Evolutionary conservation across 2,113 vertebrate genomes (phyloP).

Genomic region (Meleagris gallopavo): DNA sequence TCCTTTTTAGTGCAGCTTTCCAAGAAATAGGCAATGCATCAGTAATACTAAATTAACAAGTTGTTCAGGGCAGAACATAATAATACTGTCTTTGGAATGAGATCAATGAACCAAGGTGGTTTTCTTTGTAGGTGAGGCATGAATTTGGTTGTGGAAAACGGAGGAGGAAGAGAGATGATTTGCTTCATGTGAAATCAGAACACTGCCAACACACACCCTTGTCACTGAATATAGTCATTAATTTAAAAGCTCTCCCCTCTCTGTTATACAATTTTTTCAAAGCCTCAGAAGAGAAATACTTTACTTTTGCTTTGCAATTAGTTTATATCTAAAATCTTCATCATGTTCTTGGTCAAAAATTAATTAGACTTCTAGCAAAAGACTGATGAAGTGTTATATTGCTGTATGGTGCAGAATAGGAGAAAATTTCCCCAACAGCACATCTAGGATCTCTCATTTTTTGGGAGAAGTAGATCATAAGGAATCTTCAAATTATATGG

Average conservation of each 20-base stretch:
- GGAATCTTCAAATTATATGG: not conserved
- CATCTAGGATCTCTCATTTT: not conserved
- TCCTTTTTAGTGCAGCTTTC: not conserved
- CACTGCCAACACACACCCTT: not conserved
- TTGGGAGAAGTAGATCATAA: not conserved
- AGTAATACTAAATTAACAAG: not conserved
- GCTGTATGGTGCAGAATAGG: not conserved
- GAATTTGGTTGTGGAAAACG: not conserved
- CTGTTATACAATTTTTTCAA: not conserved
- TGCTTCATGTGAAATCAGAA: not conserved
- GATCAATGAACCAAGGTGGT: constrained; percentile 14
- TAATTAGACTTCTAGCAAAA: not conserved
- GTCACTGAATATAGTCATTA: not conserved
- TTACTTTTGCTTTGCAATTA: not conserved
- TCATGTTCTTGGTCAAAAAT: not conserved
- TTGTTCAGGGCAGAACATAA: not conserved
- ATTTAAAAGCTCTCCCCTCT: not conserved
- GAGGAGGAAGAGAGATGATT: not conserved
- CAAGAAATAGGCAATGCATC: not conserved
- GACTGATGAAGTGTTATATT: not conserved
- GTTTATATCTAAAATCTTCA: not conserved
- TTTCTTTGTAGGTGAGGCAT: constrained; percentile 13
- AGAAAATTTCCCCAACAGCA: not conserved
- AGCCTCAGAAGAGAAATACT: not conserved
- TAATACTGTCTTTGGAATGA: not conserved